A percentile compares a stretch with the other conserved stretches of the same genome.
Conservation (phyloP, 2,888 invertebrate species). For the Eilema sororculum region DNA sequence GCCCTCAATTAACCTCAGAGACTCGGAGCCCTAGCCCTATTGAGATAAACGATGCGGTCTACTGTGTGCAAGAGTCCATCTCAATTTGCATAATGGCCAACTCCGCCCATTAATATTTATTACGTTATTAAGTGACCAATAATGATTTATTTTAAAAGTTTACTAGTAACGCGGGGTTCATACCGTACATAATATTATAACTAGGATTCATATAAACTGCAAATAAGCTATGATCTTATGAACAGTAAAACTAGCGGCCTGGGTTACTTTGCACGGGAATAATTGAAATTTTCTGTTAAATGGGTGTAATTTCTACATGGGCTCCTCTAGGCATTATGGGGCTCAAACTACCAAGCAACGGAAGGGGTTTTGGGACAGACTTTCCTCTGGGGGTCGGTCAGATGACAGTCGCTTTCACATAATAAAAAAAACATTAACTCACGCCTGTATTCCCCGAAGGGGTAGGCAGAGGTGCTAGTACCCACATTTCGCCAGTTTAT, state of each 20-base stretch:
- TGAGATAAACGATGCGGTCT: constrained; percentile 70
- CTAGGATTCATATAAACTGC: not conserved
- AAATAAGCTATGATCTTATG: not conserved
- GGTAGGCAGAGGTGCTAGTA: too few relatives aligned
- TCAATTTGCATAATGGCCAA: constrained; percentile 74
- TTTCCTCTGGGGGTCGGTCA: too few relatives aligned
- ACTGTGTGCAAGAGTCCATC: constrained; percentile 59
- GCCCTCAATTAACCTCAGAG: constrained; percentile 74
- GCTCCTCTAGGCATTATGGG: too few relatives aligned
- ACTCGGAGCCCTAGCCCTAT: constrained; percentile 72
- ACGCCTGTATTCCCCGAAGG: too few relatives aligned
- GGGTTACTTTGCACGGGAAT: not conserved
- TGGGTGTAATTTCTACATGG: too few relatives aligned
- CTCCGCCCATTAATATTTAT: constrained; percentile 66
- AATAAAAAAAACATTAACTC: too few relatives aligned
- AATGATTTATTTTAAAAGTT: constrained; percentile 58
- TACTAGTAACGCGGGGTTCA: not conserved
- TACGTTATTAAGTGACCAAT: constrained; percentile 61
- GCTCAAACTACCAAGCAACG: too few relatives aligned
- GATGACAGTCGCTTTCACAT: too few relatives aligned
- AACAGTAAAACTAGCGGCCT: not conserved
- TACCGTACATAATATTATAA: too few relatives aligned
- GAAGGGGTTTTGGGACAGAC: too few relatives aligned
- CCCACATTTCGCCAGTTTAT: too few relatives aligned
- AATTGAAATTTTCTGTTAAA: not conserved